phyloP scores from a whole-genome alignment of 1,140 invertebrate species.

The Philopotamus ludificatus region DNA sequence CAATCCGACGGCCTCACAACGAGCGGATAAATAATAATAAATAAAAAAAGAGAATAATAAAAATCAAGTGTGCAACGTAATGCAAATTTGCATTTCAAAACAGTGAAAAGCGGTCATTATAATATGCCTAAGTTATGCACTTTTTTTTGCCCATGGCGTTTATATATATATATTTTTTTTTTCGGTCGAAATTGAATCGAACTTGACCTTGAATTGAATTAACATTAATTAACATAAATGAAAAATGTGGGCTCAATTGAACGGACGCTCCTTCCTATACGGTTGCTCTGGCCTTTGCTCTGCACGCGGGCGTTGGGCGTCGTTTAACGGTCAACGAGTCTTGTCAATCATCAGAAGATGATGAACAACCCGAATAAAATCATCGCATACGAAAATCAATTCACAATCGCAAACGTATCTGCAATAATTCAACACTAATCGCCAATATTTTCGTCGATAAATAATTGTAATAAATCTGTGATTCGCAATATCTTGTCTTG shows the following conservation, averaged over 20 bases:
- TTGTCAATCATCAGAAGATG: no score
- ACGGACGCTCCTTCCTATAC: slow-evolving; percentile 8
- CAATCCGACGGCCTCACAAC: neutral
- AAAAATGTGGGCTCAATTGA: slow-evolving; percentile 41
- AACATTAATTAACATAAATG: slow-evolving; percentile 43
- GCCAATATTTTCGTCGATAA: no score
- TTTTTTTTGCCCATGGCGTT: neutral
- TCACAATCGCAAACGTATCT: no score
- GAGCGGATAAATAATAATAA: neutral
- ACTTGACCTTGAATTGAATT: slow-evolving; percentile 42
- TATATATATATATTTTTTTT: neutral
- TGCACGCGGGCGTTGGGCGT: neutral
- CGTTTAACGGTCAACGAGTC: neutral
- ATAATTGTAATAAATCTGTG: no score
- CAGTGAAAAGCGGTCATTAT: slow-evolving; percentile 37
- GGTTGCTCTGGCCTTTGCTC: slow-evolving; percentile 7
- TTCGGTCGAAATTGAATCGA: slow-evolving; percentile 36
- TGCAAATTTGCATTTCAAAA: slow-evolving; percentile 41
- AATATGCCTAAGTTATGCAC: slow-evolving; percentile 36
- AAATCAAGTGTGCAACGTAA: slow-evolving; percentile 18
- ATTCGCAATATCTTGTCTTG: no score
- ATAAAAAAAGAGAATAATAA: slow-evolving; percentile 1
- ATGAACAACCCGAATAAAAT: no score
- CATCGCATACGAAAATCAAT: no score
- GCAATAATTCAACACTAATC: no score